These are phyloP conservation scores for Hemicordylus capensis DNA, from an alignment of 2,113 vertebrate genomes.

Conservation along the genomic window DNA sequence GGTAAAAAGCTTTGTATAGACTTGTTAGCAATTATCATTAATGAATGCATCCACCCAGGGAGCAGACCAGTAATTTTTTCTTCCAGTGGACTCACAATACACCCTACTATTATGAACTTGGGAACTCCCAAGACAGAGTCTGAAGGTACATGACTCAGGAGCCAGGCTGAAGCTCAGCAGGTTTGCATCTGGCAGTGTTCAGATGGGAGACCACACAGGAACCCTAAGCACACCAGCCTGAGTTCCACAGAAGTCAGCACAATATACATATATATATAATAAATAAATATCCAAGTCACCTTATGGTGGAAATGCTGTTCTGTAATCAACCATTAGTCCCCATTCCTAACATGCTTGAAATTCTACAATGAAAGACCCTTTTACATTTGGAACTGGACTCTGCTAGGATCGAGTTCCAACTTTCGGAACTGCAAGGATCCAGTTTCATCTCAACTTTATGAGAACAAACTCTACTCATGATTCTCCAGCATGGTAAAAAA, in stretches of 20 bases:
- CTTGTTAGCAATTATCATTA: not conserved
- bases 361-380: not conserved
- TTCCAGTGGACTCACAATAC: not conserved
- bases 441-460: not conserved
- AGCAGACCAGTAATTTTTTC: not conserved
- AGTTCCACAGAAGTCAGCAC: not conserved
- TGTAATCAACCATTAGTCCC: not conserved
- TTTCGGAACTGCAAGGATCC: too few species aligned
- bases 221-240: not conserved
- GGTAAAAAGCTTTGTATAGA: not conserved
- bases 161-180: not conserved
- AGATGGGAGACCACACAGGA: not conserved
- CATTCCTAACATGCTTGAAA: not conserved
- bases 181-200: not conserved
- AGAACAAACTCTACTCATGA: not conserved
- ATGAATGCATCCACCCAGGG: not conserved
- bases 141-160: not conserved
- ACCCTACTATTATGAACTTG: not conserved
- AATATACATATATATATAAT: not conserved
- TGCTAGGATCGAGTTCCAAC: too few species aligned
- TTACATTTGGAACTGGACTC: not conserved
- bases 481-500: not conserved
- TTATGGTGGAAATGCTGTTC: not conserved
- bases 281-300: not conserved
- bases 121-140: not conserved